phyloP scores from a whole-genome alignment of 64 coral and sea anemone species.

The Acropora yongei region DNA sequence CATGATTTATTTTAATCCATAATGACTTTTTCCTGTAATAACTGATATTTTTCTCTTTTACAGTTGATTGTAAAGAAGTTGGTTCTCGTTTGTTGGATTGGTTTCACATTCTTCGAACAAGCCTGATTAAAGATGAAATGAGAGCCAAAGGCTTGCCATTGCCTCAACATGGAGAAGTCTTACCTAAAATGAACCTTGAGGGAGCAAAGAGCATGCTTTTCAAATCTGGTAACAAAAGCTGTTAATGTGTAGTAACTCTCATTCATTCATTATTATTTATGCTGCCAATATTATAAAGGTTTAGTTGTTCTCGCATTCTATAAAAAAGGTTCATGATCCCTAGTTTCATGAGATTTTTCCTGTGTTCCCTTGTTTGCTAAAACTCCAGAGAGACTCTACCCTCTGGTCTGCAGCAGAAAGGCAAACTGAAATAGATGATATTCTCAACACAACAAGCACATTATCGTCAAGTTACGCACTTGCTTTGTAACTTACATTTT shows the following conservation, averaged over 20 bases:
- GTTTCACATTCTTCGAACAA: constrained; percentile 81
- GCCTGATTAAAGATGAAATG: constrained; percentile 55
- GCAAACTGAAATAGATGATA: no score
- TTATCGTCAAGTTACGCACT: not conserved
- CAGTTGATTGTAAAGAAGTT: constrained; percentile 71
- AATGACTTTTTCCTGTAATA: not conserved
- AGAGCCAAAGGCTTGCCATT: constrained; percentile 37
- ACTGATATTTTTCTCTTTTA: not conserved
- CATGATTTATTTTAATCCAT: no score
- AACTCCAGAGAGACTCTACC: no score
- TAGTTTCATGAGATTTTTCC: no score
- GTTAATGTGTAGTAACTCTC: no score
- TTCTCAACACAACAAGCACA: no score
- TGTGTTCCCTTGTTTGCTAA: no score
- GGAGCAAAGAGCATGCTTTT: constrained; percentile 77
- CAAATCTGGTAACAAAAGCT: constrained; percentile 53
- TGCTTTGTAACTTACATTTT: not conserved
- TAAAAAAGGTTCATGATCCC: no score
- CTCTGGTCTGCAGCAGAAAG: no score
- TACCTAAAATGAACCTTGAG: constrained; percentile 72
- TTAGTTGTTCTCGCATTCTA: no score
- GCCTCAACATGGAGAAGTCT: constrained; percentile 39
- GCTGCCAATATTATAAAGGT: no score
- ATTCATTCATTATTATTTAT: no score
- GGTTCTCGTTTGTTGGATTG: constrained; percentile 80